A percentile compares a stretch with the other conserved stretches of the same genome.
Evolutionary conservation across 1,140 invertebrate species (phyloP).

Genomic region (Aporrectodea caliginosa): DNA sequence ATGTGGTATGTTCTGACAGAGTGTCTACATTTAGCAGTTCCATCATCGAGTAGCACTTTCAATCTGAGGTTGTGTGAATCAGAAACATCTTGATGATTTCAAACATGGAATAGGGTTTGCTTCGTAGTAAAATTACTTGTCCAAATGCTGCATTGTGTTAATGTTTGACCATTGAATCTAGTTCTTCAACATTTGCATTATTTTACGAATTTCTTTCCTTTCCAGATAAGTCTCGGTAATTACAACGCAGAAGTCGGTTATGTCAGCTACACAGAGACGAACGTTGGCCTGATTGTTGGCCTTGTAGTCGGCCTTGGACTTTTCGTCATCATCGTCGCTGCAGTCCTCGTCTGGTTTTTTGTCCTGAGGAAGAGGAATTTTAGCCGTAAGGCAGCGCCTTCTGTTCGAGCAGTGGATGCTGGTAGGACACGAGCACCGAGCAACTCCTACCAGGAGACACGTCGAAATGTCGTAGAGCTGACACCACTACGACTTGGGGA

Average conservation of each 20-base stretch:
- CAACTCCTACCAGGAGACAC: neutral
- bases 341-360: slow-evolving; percentile 37
- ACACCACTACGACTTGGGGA: neutral
- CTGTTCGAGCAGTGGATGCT: neutral
- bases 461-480: neutral
- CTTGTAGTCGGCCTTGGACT: neutral
- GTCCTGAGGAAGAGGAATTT: neutral
- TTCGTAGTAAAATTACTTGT: too few species aligned
- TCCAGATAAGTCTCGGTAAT: neutral
- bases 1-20: too few species aligned
- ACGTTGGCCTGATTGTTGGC: neutral
- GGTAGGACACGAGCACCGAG: neutral
- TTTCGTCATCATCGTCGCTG: neutral
- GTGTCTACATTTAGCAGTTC: too few species aligned
- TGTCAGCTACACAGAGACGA: neutral
- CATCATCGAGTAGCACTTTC: too few species aligned
- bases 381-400: neutral
- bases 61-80: too few species aligned
- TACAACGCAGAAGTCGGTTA: neutral
- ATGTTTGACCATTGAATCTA: too few species aligned
- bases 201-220: too few species aligned
- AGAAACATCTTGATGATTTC: too few species aligned
- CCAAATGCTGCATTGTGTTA: too few species aligned
- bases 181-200: too few species aligned
- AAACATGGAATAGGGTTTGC: too few species aligned